Evolutionary conservation across 37 sponge, comb jelly and placozoan genomes (phyloP), one percentile per base, ranked within the genome.

Genomic region (Aphrocallistes beatrix): DNA sequence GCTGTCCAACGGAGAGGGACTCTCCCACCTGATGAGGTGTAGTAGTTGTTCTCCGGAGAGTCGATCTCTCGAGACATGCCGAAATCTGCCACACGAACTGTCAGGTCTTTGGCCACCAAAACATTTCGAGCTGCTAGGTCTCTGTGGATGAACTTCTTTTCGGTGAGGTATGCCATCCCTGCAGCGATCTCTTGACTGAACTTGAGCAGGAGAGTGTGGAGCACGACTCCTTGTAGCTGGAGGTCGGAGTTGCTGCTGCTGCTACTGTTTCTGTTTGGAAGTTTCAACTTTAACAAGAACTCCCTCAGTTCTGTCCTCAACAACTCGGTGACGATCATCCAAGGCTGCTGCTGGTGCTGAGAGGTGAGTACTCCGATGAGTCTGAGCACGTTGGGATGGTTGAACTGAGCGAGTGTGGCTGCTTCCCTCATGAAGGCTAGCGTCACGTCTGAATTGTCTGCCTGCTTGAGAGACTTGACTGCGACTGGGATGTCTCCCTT

Each of bases 111-210:
- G 32, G 75, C 75, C n/a, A 60, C 75, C 34, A 60, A 13, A 19
- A 60, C 75, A 60, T 60, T 60, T 1, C 75, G 25, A 13, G 75
- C 75, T 25, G 75, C 75, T 13, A 60, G n/a, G n/a, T 60, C 75
- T 60, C 75, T 60, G 34, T 60, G 75, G n/a, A 60, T 60, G 75
- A 60, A 60, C n/a, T 60, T 60, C 81, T 86, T 86, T 13, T 51
- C 69, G 23, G 86, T 23, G n/a, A 86, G 81, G 37, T 86, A 50
- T 13, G 60, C 37, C 86, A 86, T 86, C 25, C 86, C 86, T 36
- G 37, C 86, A 36, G 86, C 86, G 0, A 60, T 69, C 36, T 86
- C 81, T 81, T 51, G 75, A 38, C 39, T 51, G 81, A 51, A 86
- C 36, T 51, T 36, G 1, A 86, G 86, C 23, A 86, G 81, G 1